phyloP scores from a whole-genome alignment of 2,797 vertebrate species.

The Kryptopterus vitreolus region DNA sequence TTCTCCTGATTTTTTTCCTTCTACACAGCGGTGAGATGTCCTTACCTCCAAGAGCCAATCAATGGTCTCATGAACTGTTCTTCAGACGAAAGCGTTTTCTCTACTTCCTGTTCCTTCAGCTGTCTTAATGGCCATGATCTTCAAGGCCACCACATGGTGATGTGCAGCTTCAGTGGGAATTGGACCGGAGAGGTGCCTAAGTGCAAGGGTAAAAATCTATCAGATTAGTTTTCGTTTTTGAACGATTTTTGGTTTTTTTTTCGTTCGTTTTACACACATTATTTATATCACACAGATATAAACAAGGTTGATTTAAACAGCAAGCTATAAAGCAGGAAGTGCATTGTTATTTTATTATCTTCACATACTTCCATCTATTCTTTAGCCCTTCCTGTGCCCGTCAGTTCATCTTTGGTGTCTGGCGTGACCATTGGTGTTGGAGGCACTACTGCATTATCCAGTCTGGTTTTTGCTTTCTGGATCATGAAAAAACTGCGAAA shows the following conservation, averaged over 20 bases:
- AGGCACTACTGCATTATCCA: constrained; percentile 47
- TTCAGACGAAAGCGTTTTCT: constrained; percentile 58
- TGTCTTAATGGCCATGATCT: constrained; percentile 67
- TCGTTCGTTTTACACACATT: too few relatives aligned
- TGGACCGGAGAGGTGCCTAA: constrained; percentile 71
- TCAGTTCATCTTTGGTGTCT: constrained; percentile 27
- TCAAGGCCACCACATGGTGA: constrained; percentile 56
- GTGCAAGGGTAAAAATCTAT: constrained; percentile 69
- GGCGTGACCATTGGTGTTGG: constrained; percentile 53
- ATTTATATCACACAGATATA: too few relatives aligned
- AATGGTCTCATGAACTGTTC: constrained; percentile 69
- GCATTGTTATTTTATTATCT: neutral
- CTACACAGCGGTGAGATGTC: constrained; percentile 65
- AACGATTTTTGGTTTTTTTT: too few relatives aligned
- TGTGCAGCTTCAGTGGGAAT: constrained; percentile 69
- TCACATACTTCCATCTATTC: neutral
- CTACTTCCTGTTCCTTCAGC: constrained; percentile 71
- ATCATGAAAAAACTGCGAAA: constrained; percentile 63
- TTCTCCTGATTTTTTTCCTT: neutral
- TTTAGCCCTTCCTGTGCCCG: neutral
- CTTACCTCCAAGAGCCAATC: constrained; percentile 56
- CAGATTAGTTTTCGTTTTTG: too few relatives aligned
- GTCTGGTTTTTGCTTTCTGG: constrained; percentile 59
- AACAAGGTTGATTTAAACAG: neutral
- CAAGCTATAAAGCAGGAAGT: neutral